Conservation (phyloP, 2,888 invertebrate genomes). For the Bombylius major region DNA sequence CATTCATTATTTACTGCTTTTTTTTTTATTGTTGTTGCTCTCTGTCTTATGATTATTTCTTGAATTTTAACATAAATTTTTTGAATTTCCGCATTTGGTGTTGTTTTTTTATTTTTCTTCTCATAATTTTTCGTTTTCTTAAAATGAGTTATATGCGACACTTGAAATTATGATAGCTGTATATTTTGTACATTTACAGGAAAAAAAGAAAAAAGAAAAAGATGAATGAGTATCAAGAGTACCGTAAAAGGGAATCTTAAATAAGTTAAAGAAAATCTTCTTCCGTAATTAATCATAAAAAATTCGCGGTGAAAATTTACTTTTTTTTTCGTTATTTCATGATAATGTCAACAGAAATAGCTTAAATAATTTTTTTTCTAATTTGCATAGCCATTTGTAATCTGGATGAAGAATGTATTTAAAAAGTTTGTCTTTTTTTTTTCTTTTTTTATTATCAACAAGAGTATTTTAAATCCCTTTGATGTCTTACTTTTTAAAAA, state of each 20-base stretch:
- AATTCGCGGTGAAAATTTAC: background rate
- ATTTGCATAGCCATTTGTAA: conserved; percentile 20
- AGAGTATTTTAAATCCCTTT: conserved; percentile 15
- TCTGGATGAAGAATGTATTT: background rate
- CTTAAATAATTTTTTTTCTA: conserved; percentile 18
- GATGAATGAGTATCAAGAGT: conserved; percentile 13
- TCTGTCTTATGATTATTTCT: no score
- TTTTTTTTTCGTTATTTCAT: conserved; percentile 2
- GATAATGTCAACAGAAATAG: conserved; percentile 20
- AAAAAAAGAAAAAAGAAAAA: background rate
- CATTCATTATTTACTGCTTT: no score
- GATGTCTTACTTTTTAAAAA: conserved; percentile 1
- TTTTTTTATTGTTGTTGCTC: no score
- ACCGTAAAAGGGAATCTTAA: conserved; percentile 12
- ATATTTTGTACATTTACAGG: no score
- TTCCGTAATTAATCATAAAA: conserved; percentile 14
- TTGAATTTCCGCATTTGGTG: no score
- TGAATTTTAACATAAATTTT: no score
- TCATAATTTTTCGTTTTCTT: no score
- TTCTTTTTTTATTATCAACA: conserved; percentile 12
- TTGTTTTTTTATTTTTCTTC: no score
- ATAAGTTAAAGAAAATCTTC: conserved; percentile 12
- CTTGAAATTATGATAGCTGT: no score
- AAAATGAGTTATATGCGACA: no score
- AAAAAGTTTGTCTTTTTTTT: no score